phyloP scores from a whole-genome alignment of 92 coral and sea anemone species.

The Epizoanthus stellaris region DNA sequence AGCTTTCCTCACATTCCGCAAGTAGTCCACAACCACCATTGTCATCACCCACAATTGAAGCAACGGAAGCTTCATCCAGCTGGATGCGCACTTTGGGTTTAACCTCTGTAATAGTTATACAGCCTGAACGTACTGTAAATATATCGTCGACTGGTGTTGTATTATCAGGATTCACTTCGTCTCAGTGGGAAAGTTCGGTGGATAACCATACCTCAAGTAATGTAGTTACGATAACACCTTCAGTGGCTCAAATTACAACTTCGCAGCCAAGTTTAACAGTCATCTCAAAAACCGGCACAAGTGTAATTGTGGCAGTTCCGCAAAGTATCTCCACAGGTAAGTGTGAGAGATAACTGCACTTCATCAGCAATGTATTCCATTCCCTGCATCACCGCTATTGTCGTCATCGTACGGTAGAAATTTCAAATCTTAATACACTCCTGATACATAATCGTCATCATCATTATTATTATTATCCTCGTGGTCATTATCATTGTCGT shows the following conservation, averaged over 20 bases:
- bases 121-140: not conserved
- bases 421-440: too few species aligned
- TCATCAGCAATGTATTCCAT: not conserved
- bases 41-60: not conserved
- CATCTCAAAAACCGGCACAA: not conserved
- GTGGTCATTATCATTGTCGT: too few species aligned
- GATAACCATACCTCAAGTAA: not conserved
- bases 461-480: too few species aligned
- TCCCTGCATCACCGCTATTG: too few species aligned
- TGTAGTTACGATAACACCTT: not conserved
- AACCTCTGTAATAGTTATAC: not conserved
- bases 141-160: not conserved
- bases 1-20: too few species aligned
- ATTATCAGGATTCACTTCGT: not conserved
- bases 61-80: not conserved
- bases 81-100: too few species aligned
- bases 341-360: not conserved
- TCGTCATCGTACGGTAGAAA: too few species aligned
- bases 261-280: not conserved
- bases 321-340: conserved; percentile 13
- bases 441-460: too few species aligned
- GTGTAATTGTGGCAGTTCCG: not conserved
- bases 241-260: not conserved
- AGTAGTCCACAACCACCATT: not conserved
- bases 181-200: not conserved